Conservation (phyloP, 2,113 vertebrate species). For the Salvelinus alpinus region DNA sequence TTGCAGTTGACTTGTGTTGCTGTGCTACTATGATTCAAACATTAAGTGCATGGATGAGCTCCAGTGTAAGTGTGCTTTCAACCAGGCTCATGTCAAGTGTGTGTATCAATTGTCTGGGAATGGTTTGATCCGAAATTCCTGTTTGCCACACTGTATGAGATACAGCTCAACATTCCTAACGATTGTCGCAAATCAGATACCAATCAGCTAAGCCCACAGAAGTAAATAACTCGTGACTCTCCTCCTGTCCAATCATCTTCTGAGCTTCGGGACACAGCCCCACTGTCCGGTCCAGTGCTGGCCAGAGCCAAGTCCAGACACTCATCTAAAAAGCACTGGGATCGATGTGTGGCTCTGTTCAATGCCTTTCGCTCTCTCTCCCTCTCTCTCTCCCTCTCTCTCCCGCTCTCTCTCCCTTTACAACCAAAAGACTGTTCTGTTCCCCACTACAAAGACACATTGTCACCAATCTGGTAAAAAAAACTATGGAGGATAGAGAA, state of each 20-base stretch:
- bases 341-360: neutral
- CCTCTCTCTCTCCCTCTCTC: no score
- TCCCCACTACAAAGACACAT: conserved; percentile 6
- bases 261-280: neutral
- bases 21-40: neutral
- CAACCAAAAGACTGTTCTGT: conserved; percentile 13
- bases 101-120: neutral
- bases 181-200: neutral
- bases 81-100: neutral
- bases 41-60: neutral
- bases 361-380: neutral
- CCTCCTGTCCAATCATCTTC: neutral
- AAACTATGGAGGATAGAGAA: conserved; percentile 33
- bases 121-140: neutral
- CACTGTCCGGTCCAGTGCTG: neutral
- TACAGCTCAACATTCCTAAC: neutral
- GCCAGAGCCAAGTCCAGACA: neutral
- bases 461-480: conserved; percentile 1
- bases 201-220: no score
- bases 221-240: neutral
- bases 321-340: neutral
- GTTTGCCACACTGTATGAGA: neutral
- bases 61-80: neutral
- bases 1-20: neutral
- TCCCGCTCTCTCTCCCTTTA: neutral